Evolutionary conservation across 1,140 invertebrate genomes (phyloP).

Genomic region (Sitobion miscanthi): DNA sequence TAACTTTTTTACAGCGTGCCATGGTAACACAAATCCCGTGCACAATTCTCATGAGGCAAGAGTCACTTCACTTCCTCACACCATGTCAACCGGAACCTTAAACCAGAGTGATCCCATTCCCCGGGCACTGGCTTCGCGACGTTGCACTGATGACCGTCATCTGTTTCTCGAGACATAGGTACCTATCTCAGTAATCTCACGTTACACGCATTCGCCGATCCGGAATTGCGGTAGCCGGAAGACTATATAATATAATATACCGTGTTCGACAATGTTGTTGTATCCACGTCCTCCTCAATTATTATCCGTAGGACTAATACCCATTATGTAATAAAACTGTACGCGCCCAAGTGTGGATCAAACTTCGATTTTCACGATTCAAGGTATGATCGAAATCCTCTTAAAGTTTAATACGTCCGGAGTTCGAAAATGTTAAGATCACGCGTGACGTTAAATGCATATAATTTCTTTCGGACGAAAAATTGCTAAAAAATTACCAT

Average conservation of each 20-base stretch:
- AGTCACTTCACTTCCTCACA: too few relatives aligned
- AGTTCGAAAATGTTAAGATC: neutral
- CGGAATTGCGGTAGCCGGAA: neutral
- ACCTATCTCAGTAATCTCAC: neutral
- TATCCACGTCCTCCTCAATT: neutral
- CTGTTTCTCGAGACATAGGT: neutral
- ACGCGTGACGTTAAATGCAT: neutral
- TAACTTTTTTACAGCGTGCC: neutral
- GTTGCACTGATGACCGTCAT: neutral
- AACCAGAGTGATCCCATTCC: neutral
- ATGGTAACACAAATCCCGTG: neutral
- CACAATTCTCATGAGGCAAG: neutral
- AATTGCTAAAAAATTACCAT: neutral
- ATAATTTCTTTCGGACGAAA: neutral
- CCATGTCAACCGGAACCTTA: neutral
- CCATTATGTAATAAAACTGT: neutral
- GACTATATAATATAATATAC: neutral
- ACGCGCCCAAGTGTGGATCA: neutral
- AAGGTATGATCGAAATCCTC: neutral
- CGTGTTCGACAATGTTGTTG: neutral
- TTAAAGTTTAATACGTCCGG: neutral
- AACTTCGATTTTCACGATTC: neutral
- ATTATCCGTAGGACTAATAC: neutral
- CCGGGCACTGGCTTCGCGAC: neutral
- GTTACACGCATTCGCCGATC: neutral